phyloP scores from a whole-genome alignment of 1,140 invertebrate species.

The Drosophila tristis region DNA sequence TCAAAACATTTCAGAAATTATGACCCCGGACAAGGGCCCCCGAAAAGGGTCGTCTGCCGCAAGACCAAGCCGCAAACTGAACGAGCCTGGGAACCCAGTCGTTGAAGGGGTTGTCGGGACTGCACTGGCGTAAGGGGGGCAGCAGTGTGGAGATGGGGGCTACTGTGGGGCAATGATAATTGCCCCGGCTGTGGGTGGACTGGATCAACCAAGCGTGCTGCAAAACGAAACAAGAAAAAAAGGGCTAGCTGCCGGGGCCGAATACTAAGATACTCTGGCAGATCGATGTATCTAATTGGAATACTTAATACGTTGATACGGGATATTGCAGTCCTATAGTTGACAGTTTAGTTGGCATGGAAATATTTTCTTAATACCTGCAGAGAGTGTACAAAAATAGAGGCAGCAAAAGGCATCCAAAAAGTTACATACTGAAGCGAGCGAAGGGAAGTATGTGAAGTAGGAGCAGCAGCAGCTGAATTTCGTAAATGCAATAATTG shows the following conservation, averaged over 20 bases:
- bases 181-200: conserved; percentile 51
- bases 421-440: conserved; percentile 36
- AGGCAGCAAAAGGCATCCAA: conserved; percentile 13
- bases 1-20: conserved; percentile 82
- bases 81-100: conserved; percentile 25
- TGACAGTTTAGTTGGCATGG: no score
- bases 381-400: neutral
- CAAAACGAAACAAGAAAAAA: no score
- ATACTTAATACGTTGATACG: no score
- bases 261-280: no score
- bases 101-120: neutral
- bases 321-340: no score
- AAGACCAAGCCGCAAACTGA: conserved; percentile 59
- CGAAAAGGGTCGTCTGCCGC: conserved; percentile 46
- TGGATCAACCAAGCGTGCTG: no score
- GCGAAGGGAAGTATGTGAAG: conserved; percentile 30
- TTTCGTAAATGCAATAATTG: conserved; percentile 81
- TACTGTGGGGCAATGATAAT: conserved; percentile 62
- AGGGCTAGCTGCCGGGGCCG: no score
- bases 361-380: neutral
- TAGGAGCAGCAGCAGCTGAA: conserved; percentile 40
- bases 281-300: no score
- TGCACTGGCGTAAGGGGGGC: neutral
- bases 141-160: neutral
- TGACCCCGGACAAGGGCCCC: conserved; percentile 60